Evolutionary conservation across 2,113 vertebrate species (phyloP), one percentile per base, ranked within the genome.

Genomic region (Panurus biarmicus): DNA sequence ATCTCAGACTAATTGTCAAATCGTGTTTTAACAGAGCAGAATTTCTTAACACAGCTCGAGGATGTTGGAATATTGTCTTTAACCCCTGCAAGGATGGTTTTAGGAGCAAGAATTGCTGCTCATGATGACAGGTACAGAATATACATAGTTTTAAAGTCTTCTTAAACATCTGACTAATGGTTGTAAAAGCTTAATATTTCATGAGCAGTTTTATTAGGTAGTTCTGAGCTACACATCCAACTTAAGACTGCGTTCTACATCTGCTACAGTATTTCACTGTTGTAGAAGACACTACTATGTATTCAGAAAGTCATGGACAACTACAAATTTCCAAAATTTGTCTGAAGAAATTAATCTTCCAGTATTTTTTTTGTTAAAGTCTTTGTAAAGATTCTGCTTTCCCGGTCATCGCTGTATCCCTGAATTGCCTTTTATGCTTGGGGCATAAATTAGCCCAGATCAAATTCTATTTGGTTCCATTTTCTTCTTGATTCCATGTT

Each of bases 11-110:
- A 82, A 83, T 54, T 85, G 26, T 91, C 35, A 56, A 89, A 62
- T 81, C 94, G 75, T 96, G 44, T 95, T 85, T 81, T 93, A 97
- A 96, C 97, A 99, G 99, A 99, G 75, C 99, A 99, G 97, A 98
- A 99, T 96, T 99, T 99, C 96, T 97, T 99, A 93, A 98, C 98
- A 76, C 98, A 99, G 96, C 98, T 99, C 6, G 98, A 99, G 91
- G 99, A 99, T 93, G 97, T 99, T 92, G 97, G 99, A 91, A 98
- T 99, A 95, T 97, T 99, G 75, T 99, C 99, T 69, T 98, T 99
- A 96, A 99, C 99, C 18, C 99, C 99, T 38, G 98, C 99, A 74
- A 98, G 99, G 96, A 98, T 99, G 96, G 98, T 99, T 87, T 98
- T 99, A 93, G 99, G 99, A 89, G 98, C 98, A 96, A 98, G 99